Conservation (phyloP, 2,113 vertebrate genomes). For the Myodes glareolus region DNA sequence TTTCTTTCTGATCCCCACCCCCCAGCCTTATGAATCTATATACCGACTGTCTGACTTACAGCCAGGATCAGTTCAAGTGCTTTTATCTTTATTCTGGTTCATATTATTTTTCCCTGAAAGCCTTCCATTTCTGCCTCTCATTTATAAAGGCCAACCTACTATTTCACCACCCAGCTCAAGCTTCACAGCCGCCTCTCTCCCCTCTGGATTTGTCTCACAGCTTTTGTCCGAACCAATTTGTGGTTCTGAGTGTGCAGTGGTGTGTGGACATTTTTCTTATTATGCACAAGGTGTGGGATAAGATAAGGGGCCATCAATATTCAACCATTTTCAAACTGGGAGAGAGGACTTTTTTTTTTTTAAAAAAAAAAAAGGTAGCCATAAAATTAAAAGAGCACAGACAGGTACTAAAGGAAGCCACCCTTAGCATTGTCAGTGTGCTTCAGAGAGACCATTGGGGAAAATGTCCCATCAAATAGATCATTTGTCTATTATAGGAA, state of each 20-base stretch:
- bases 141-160: not conserved
- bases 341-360: not conserved
- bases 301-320: constrained; percentile 60
- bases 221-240: constrained; percentile 33
- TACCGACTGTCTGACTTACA: not conserved
- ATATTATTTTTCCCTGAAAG: not conserved
- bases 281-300: constrained; percentile 48
- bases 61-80: not conserved
- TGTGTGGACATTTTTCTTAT: constrained; percentile 65
- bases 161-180: constrained; percentile 4
- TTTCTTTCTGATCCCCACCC: not conserved
- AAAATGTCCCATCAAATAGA: not conserved
- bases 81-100: constrained; percentile 11
- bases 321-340: constrained; percentile 52
- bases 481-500: constrained; percentile 33
- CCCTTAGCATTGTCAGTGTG: not conserved
- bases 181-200: not conserved
- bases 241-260: constrained; percentile 28
- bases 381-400: constrained; percentile 13
- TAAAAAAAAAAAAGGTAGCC: not conserved
- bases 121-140: not conserved
- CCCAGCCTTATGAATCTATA: not conserved
- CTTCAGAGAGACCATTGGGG: not conserved
- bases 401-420: not conserved
- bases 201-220: constrained; percentile 11